Conservation (phyloP, 53 echinoderm and acorn worm species). For the Actinopyga echinites region DNA sequence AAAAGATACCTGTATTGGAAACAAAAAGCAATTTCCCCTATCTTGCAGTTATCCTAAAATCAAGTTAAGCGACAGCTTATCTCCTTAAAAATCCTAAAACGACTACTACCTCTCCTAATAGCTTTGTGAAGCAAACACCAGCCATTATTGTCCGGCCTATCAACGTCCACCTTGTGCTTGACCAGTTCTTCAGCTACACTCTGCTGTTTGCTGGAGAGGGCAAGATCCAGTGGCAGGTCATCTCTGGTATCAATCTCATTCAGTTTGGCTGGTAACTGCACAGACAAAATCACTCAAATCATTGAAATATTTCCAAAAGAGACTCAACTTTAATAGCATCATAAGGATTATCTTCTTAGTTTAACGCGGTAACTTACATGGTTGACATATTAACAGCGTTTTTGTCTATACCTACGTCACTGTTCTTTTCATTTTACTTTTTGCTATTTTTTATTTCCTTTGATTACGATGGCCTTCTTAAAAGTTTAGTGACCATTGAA, state of each 20-base stretch:
- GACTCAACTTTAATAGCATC: no score
- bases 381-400: no score
- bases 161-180: slow-evolving; percentile 92
- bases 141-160: slow-evolving; percentile 79
- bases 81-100: slow-evolving; percentile 14
- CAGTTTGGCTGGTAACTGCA: slow-evolving; percentile 89
- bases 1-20: no score
- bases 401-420: no score
- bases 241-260: slow-evolving; percentile 93
- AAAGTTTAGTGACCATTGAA: no score
- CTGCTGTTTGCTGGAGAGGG: slow-evolving; percentile 81
- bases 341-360: no score
- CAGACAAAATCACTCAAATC: no score
- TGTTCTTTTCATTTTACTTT: no score
- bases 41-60: background rate
- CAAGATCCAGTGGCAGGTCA: slow-evolving; percentile 95
- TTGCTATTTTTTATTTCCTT: no score
- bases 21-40: background rate
- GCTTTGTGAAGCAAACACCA: slow-evolving; percentile 90
- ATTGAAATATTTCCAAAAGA: no score
- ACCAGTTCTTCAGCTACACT: slow-evolving; percentile 92
- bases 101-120: slow-evolving; percentile 77
- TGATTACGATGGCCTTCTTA: no score
- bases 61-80: background rate
- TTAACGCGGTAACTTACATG: no score